Evolutionary conservation across 2,888 invertebrate species (phyloP).

Genomic region (Ischnus inquisitorius): DNA sequence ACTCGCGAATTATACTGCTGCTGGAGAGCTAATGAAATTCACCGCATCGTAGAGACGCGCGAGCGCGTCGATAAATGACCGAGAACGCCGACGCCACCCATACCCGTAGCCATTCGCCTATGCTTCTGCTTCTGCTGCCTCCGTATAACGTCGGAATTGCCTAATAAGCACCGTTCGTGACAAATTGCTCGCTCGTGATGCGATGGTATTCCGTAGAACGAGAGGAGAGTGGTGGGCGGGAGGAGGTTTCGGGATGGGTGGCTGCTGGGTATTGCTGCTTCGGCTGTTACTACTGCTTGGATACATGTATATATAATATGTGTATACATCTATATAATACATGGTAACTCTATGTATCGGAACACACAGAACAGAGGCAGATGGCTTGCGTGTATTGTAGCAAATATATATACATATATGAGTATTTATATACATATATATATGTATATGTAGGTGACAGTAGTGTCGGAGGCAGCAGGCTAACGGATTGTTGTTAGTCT

Average conservation of each 20-base stretch:
- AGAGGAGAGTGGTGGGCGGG: conserved; percentile 59
- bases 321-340: conserved; percentile 7
- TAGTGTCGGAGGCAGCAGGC: conserved; percentile 70
- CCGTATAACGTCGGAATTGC: conserved; percentile 81
- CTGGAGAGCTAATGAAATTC: conserved; percentile 81
- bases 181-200: conserved; percentile 84
- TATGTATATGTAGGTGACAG: conserved; percentile 49
- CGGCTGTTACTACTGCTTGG: conserved; percentile 59
- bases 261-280: conserved; percentile 59
- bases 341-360: conserved; percentile 17
- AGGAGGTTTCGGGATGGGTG: conserved; percentile 65
- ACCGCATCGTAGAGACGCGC: conserved; percentile 79
- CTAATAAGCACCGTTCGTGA: conserved; percentile 84
- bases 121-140: conserved; percentile 47
- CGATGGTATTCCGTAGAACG: conserved; percentile 80
- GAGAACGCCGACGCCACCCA: conserved; percentile 68
- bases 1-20: conserved; percentile 64
- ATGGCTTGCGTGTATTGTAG: conserved; percentile 13
- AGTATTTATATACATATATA: neutral
- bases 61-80: conserved; percentile 83
- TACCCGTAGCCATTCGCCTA: conserved; percentile 47
- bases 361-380: conserved; percentile 16
- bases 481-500: conserved; percentile 82
- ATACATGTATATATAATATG: conserved; percentile 35
- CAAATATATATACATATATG: conserved; percentile 21